Conservation (phyloP, 1,140 invertebrate species). For the Papilio polyxenes region DNA sequence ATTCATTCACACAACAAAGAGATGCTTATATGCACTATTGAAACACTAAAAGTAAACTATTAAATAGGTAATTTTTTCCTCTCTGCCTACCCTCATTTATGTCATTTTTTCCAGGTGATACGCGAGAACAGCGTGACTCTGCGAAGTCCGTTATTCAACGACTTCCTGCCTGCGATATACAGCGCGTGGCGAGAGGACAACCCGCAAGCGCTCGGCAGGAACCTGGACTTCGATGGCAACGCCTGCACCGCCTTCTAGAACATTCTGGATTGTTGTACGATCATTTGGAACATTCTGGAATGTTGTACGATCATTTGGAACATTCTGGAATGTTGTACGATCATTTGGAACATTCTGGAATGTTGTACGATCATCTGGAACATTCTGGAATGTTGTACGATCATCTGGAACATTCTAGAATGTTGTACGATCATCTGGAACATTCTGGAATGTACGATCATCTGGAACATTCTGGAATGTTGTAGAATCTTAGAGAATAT, state of each 20-base stretch:
- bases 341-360: neutral
- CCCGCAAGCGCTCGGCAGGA: conserved; percentile 46
- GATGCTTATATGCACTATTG: neutral
- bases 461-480: neutral
- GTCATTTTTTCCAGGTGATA: conserved; percentile 59
- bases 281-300: neutral
- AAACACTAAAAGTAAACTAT: neutral
- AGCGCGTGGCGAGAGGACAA: conserved; percentile 61
- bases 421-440: neutral
- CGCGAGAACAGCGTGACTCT: conserved; percentile 60
- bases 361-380: neutral
- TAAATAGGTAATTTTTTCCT: neutral
- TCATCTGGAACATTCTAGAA: neutral
- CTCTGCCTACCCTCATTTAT: neutral
- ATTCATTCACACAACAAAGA: too few relatives aligned
- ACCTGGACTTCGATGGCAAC: conserved; percentile 71
- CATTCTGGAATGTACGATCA: neutral
- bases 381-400: neutral
- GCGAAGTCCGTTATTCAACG: conserved; percentile 66
- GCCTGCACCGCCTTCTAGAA: conserved; percentile 69
- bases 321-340: neutral
- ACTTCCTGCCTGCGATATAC: conserved; percentile 71
- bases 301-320: neutral
- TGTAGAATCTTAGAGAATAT: neutral
- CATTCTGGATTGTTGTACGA: neutral